Percentiles rank a stretch among this genome's conserved stretches.
Evolutionary conservation across 2,797 vertebrate species (phyloP).

Genomic region (Heterohyrax brucei): DNA sequence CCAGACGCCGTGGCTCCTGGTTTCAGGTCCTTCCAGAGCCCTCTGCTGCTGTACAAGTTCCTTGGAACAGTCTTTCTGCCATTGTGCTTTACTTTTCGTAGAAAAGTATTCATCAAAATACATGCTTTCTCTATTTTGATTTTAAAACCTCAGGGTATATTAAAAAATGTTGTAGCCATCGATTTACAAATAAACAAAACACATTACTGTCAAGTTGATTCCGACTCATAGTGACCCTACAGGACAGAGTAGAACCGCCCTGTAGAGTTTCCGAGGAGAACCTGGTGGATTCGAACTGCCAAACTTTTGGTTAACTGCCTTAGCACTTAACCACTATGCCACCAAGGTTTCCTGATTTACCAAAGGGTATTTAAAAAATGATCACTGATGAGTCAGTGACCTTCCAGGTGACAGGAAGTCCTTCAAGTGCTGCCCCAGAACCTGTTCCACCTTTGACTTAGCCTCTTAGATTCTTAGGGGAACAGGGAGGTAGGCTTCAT

Average conservation of each 20-base stretch:
- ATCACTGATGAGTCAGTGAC: neutral
- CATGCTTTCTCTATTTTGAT: neutral
- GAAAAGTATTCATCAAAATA: neutral
- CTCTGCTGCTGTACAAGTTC: neutral
- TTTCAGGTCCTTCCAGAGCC: accelerated
- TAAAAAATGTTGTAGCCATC: neutral
- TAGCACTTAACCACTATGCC: too few species aligned
- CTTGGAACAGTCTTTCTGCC: neutral
- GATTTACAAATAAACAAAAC: neutral
- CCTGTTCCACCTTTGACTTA: neutral
- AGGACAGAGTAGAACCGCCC: too few species aligned
- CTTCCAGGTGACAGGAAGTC: neutral
- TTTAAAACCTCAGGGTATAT: neutral
- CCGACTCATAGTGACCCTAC: too few species aligned
- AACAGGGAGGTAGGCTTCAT: neutral
- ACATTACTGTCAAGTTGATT: too few species aligned
- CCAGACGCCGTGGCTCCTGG: neutral
- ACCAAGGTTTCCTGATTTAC: too few species aligned
- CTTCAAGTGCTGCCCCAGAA: neutral
- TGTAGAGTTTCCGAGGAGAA: too few species aligned
- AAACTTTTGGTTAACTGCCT: too few species aligned
- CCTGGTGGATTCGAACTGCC: too few species aligned
- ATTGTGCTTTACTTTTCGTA: neutral
- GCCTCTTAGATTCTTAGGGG: neutral
- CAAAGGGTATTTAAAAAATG: neutral